These are phyloP conservation scores for Mus caroli DNA, from an alignment of 2,797 vertebrate genomes.

Conservation along the genomic window DNA sequence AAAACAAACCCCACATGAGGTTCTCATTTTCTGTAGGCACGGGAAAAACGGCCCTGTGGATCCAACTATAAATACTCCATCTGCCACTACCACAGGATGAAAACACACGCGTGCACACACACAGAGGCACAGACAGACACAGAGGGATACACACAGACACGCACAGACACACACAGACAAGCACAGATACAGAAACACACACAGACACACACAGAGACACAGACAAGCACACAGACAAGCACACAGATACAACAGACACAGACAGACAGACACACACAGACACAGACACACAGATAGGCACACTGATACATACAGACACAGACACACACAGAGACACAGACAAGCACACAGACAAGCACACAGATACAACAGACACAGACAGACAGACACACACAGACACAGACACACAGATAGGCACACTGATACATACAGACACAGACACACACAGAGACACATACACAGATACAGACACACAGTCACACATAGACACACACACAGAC, in stretches of 20 bases:
- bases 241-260: too few relatives aligned
- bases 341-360: fast-evolving
- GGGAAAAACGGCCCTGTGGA: slow-evolving; percentile 88
- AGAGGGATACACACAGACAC: too few relatives aligned
- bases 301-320: not conserved
- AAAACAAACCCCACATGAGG: slow-evolving; percentile 88
- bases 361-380: not conserved
- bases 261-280: too few relatives aligned
- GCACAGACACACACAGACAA: too few relatives aligned
- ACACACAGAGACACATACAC: not conserved
- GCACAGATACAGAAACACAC: too few relatives aligned
- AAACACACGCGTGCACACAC: slow-evolving; percentile 57
- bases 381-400: not conserved
- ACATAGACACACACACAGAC: not conserved
- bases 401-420: too few relatives aligned
- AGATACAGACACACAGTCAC: not conserved
- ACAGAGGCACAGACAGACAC: too few relatives aligned
- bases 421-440: not conserved
- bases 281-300: too few relatives aligned
- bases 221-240: too few relatives aligned
- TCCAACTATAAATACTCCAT: slow-evolving; percentile 89
- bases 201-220: too few relatives aligned
- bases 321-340: not conserved
- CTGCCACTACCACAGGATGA: slow-evolving; percentile 85
- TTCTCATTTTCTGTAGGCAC: slow-evolving; percentile 90